A percentile compares a stretch with the other conserved stretches of the same genome.
Evolutionary conservation across 2,797 vertebrate species (phyloP).

Genomic region (Heterohyrax brucei): DNA sequence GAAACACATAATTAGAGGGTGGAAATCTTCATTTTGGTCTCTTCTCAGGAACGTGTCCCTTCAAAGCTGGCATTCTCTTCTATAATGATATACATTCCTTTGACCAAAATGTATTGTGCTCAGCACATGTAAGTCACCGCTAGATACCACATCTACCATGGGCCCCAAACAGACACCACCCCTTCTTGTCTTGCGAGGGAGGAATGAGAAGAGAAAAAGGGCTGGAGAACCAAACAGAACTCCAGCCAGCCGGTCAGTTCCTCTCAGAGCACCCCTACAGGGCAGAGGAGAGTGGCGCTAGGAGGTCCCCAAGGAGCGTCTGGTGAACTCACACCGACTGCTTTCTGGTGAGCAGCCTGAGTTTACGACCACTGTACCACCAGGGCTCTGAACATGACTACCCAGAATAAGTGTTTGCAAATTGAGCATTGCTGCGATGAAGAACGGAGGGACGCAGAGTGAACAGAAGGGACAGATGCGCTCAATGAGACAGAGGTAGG

Average conservation of each 20-base stretch:
- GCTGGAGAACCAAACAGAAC: neutral
- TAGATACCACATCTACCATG: neutral
- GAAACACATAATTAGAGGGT: neutral
- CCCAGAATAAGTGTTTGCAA: neutral
- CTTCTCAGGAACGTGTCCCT: neutral
- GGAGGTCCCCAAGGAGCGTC: too few species aligned
- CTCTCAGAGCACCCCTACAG: too few species aligned
- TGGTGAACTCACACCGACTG: too few species aligned
- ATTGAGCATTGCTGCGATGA: neutral
- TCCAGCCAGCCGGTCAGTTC: neutral
- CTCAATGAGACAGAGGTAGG: neutral
- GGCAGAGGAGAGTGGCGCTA: too few species aligned
- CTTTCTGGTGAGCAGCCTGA: too few species aligned
- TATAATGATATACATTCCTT: neutral
- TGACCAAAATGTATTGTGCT: neutral
- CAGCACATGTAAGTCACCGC: neutral
- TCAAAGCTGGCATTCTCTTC: neutral
- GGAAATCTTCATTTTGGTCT: slow-evolving; percentile 9
- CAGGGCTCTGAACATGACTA: neutral
- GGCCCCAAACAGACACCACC: neutral
- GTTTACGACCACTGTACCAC: too few species aligned
- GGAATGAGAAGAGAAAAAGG: neutral
- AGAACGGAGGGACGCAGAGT: neutral
- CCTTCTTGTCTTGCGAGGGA: neutral
- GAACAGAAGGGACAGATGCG: neutral